Conservation (phyloP, 2,888 invertebrate genomes). For the Nomada fabriciana region DNA sequence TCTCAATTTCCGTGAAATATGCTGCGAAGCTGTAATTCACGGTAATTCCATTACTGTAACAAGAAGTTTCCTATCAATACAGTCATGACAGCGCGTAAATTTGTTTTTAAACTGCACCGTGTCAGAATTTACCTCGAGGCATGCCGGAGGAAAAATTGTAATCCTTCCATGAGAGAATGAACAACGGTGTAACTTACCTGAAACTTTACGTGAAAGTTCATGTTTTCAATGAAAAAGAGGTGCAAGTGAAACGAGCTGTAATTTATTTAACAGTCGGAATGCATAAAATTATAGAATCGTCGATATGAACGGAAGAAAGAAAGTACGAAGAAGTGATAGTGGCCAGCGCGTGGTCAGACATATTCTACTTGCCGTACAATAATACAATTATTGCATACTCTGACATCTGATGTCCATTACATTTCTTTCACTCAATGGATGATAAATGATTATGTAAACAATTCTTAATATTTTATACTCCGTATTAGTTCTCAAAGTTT, state of each 20-base stretch:
- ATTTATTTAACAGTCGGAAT: too few relatives aligned
- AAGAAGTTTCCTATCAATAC: background rate
- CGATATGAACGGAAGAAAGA: background rate
- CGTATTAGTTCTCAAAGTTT: too few relatives aligned
- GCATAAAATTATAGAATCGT: too few relatives aligned
- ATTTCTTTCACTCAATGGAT: too few relatives aligned
- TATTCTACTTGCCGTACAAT: background rate
- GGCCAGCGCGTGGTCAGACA: conserved; percentile 4
- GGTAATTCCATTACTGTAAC: conserved; percentile 4
- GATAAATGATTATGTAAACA: too few relatives aligned
- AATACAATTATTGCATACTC: background rate
- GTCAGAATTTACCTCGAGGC: background rate
- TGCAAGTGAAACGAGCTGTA: background rate
- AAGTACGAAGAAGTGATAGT: conserved; percentile 12
- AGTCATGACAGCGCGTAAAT: conserved; percentile 1
- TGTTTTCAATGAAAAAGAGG: background rate
- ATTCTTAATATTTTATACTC: too few relatives aligned
- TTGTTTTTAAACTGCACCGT: background rate
- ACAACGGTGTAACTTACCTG: background rate
- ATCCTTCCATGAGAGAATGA: background rate
- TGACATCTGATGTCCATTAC: too few relatives aligned
- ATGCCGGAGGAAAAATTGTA: conserved; percentile 6
- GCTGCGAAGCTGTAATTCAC: background rate
- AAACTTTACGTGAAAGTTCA: background rate
- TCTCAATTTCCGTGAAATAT: background rate